Evolutionary conservation across 2,113 vertebrate species (phyloP).

Genomic region (Neogale vison): DNA sequence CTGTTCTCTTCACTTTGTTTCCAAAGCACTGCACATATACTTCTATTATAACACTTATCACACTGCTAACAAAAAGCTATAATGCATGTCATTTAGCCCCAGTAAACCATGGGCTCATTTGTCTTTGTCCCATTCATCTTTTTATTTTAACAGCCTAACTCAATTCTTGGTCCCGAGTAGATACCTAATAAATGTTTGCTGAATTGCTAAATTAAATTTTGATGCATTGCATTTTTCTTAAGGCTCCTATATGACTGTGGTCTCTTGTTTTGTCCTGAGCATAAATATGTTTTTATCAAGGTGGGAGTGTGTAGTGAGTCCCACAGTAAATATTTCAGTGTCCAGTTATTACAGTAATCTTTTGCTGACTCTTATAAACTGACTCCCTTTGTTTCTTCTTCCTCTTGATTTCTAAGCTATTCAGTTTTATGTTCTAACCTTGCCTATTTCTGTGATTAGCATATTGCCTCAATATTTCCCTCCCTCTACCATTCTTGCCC

Average conservation of each 20-base stretch:
- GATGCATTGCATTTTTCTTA: conserved; percentile 5
- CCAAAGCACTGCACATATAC: neutral
- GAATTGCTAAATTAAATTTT: conserved; percentile 58
- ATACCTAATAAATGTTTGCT: conserved; percentile 37
- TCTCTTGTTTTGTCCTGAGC: neutral
- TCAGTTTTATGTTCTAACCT: neutral
- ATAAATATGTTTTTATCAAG: neutral
- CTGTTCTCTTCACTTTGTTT: conserved; percentile 18
- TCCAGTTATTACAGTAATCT: neutral
- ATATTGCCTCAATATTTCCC: neutral
- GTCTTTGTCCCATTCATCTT: conserved; percentile 56
- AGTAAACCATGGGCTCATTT: conserved; percentile 28
- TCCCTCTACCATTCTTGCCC: neutral
- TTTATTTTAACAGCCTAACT: conserved; percentile 40
- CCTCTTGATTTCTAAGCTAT: neutral
- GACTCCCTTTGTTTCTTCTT: neutral
- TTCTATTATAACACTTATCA: neutral
- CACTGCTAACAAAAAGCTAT: conserved; percentile 29
- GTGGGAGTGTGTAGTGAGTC: neutral
- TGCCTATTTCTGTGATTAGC: neutral
- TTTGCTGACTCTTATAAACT: neutral
- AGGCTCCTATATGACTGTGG: neutral
- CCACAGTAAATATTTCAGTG: neutral
- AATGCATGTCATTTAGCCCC: neutral
- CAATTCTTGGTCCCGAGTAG: neutral